These are phyloP conservation scores for Forbesichthys agassizii DNA, from an alignment of 2,113 vertebrate genomes.

Conservation along the genomic window DNA sequence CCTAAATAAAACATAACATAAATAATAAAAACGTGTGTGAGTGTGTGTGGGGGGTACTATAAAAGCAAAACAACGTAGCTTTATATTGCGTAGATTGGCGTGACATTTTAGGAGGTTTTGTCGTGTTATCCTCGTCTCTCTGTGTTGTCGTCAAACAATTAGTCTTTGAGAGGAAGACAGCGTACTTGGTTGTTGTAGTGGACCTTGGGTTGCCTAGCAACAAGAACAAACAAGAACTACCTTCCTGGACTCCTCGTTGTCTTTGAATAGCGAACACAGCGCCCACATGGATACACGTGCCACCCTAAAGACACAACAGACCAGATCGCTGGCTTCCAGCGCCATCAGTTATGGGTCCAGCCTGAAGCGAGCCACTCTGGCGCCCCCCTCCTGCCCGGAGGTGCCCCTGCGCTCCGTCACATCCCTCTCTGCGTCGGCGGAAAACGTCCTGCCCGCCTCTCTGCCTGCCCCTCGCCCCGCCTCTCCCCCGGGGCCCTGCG, in stretches of 20 bases:
- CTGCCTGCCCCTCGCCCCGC: constrained; percentile 12
- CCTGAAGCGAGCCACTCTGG: constrained; percentile 48
- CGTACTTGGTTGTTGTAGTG: constrained; percentile 49
- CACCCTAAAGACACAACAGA: constrained; percentile 19
- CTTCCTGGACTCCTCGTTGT: constrained; percentile 22
- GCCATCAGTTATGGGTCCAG: constrained; percentile 68
- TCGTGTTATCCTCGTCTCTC: constrained; percentile 39
- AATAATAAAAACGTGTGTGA: constrained; percentile 11
- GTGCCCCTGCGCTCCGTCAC: constrained; percentile 59
- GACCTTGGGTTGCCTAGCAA: constrained; percentile 69
- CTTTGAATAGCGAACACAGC: constrained; percentile 32
- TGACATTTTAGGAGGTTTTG: constrained; percentile 26
- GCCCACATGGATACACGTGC: constrained; percentile 36
- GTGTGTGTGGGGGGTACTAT: not conserved
- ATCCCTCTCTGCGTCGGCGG: constrained; percentile 60
- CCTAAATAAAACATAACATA: constrained; percentile 40
- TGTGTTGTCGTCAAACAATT: constrained; percentile 26
- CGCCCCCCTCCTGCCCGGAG: constrained; percentile 45
- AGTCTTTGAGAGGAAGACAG: constrained; percentile 65
- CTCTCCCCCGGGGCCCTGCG: constrained; percentile 34
- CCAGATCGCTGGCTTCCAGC: constrained; percentile 11
- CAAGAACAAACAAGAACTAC: constrained; percentile 20
- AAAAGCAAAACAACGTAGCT: constrained; percentile 40
- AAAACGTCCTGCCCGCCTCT: constrained; percentile 57
- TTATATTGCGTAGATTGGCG: constrained; percentile 50